Evolutionary conservation across 2,888 invertebrate species (phyloP).

Genomic region (Elmis aenea): DNA sequence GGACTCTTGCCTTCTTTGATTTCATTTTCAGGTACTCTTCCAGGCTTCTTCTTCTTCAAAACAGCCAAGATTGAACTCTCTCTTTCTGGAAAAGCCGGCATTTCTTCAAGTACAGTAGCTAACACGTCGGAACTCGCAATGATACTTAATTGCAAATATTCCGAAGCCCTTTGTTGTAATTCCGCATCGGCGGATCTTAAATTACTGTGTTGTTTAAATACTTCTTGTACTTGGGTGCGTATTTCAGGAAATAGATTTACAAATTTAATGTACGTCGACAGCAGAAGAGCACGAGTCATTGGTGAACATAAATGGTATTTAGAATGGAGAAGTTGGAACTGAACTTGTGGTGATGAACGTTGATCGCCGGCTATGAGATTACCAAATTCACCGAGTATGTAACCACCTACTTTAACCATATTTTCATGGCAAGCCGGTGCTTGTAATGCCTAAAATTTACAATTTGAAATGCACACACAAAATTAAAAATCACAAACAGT

Average conservation of each 20-base stretch:
- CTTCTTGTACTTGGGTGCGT: constrained; percentile 85
- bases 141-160: constrained; percentile 93
- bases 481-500: not conserved
- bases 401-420: constrained; percentile 99
- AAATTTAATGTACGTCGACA: constrained; percentile 99
- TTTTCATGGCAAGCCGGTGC: constrained; percentile 99
- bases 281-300: constrained; percentile 89
- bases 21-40: constrained; percentile 84
- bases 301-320: constrained; percentile 98
- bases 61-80: constrained; percentile 97
- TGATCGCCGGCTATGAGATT: constrained; percentile 99
- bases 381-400: constrained; percentile 98
- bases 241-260: constrained; percentile 99
- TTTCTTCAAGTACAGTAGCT: constrained; percentile 97
- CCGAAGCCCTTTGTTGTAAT: constrained; percentile 95
- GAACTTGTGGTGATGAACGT: constrained; percentile 92
- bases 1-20: constrained; percentile 80
- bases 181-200: constrained; percentile 97
- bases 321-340: constrained; percentile 96
- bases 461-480: constrained; percentile 1
- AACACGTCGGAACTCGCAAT: constrained; percentile 95
- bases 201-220: constrained; percentile 92
- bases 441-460: constrained; percentile 69
- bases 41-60: constrained; percentile 97
- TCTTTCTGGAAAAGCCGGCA: constrained; percentile 99